Conservation (phyloP, 2,888 invertebrate species). For the Argyresthia albistria region DNA sequence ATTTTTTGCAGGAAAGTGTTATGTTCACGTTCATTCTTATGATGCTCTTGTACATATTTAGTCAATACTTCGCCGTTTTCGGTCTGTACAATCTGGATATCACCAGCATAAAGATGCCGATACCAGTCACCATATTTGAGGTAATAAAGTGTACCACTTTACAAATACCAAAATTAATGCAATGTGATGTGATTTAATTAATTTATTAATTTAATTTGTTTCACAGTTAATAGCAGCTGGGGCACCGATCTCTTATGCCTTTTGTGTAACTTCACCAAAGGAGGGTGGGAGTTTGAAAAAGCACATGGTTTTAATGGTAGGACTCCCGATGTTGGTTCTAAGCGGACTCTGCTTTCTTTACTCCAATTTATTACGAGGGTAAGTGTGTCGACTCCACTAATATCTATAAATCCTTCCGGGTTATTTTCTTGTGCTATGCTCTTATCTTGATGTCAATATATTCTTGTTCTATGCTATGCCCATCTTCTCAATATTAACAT, state of each 20-base stretch:
- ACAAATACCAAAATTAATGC: neutral
- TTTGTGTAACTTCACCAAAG: constrained; percentile 40
- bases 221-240: constrained; percentile 57
- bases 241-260: constrained; percentile 59
- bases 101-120: constrained; percentile 54
- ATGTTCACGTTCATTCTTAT: constrained; percentile 61
- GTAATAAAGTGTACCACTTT: constrained; percentile 21
- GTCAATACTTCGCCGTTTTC: constrained; percentile 60
- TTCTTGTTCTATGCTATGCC: no score
- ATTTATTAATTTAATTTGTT: neutral
- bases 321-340: constrained; percentile 43
- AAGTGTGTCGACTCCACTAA: constrained; percentile 12
- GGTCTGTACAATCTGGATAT: constrained; percentile 61
- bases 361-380: constrained; percentile 62
- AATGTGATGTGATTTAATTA: neutral
- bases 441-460: no score
- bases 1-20: constrained; percentile 54
- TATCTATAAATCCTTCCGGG: neutral
- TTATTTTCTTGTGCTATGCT: no score
- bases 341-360: constrained; percentile 55
- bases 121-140: constrained; percentile 58
- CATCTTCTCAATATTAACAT: no score
- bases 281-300: constrained; percentile 39
- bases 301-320: constrained; percentile 44
- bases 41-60: constrained; percentile 53